Percentiles rank a stretch among this genome's conserved stretches.
These are phyloP conservation scores for Thereva nobilitata DNA, from an alignment of 2,888 invertebrate genomes.

Conservation along the genomic window DNA sequence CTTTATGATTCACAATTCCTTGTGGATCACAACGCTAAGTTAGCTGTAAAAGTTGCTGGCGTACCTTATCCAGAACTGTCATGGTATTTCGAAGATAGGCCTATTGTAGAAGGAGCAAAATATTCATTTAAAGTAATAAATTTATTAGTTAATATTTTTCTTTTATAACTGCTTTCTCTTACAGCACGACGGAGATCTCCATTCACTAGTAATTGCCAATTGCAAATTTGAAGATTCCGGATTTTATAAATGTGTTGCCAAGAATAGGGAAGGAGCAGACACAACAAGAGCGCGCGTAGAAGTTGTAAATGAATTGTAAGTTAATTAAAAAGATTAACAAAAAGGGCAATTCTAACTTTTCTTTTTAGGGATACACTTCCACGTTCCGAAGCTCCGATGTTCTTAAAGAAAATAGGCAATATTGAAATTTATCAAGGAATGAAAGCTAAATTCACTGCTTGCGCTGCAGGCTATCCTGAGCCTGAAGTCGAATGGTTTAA, in stretches of 20 bases:
- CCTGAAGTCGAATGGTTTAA: constrained; percentile 88
- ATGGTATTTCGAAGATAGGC: constrained; percentile 85
- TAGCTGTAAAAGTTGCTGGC: constrained; percentile 78
- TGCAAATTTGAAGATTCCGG: constrained; percentile 72
- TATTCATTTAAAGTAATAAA: constrained; percentile 64
- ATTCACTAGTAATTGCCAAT: constrained; percentile 74
- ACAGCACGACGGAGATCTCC: constrained; percentile 76
- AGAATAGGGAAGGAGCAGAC: constrained; percentile 79
- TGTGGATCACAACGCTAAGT: constrained; percentile 78
- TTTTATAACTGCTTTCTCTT: constrained; percentile 6
- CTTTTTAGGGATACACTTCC: constrained; percentile 68
- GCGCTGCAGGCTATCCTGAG: constrained; percentile 83
- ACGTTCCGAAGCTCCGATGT: constrained; percentile 81
- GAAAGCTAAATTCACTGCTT: constrained; percentile 92
- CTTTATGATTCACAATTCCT: constrained; percentile 65
- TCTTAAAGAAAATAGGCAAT: constrained; percentile 88
- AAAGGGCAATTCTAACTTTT: constrained; percentile 26
- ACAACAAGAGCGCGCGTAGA: constrained; percentile 74
- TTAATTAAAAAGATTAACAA: constrained; percentile 18
- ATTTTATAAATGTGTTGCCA: constrained; percentile 75
- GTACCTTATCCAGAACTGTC: constrained; percentile 81
- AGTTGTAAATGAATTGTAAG: constrained; percentile 83
- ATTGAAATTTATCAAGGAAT: constrained; percentile 84
- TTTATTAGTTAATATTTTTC: neutral
- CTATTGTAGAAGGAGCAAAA: constrained; percentile 70